phyloP scores from a whole-genome alignment of 2,113 vertebrate genomes.

The Lepus europaeus region DNA sequence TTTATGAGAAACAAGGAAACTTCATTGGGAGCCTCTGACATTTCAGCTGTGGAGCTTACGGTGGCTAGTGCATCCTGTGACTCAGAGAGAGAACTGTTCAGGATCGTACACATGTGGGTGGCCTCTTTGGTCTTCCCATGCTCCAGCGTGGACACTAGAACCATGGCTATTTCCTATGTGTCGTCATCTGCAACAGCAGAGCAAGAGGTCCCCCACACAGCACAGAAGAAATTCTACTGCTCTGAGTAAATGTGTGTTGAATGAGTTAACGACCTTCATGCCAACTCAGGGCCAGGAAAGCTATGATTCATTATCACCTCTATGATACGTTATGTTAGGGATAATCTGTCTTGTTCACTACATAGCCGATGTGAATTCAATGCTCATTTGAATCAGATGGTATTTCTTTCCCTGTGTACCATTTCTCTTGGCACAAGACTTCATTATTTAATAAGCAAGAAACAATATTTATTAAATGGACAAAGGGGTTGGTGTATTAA shows the following conservation, averaged over 20 bases:
- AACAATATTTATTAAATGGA: background rate
- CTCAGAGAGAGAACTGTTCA: background rate
- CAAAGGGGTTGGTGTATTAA: background rate
- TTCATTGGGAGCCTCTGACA: background rate
- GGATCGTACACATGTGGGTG: no score
- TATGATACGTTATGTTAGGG: slow-evolving; percentile 34
- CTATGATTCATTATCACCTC: no score
- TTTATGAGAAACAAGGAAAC: background rate
- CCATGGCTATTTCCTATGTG: background rate
- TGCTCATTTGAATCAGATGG: background rate
- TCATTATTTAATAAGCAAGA: slow-evolving; percentile 41
- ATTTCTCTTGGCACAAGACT: background rate
- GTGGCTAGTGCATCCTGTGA: background rate
- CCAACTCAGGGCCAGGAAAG: background rate
- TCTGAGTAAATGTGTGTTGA: slow-evolving; percentile 24
- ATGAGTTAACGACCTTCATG: slow-evolving; percentile 19
- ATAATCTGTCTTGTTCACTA: background rate
- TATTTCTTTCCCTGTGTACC: background rate
- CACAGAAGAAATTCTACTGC: background rate
- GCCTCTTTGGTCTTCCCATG: background rate
- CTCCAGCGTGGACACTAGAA: background rate
- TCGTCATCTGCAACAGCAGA: background rate
- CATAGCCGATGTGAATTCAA: slow-evolving; percentile 1
- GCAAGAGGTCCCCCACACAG: background rate
- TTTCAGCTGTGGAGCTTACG: background rate